Base-by-base conservation (phyloP, 2,797 vertebrate genomes). In the Heliangelus exortis region DNA sequence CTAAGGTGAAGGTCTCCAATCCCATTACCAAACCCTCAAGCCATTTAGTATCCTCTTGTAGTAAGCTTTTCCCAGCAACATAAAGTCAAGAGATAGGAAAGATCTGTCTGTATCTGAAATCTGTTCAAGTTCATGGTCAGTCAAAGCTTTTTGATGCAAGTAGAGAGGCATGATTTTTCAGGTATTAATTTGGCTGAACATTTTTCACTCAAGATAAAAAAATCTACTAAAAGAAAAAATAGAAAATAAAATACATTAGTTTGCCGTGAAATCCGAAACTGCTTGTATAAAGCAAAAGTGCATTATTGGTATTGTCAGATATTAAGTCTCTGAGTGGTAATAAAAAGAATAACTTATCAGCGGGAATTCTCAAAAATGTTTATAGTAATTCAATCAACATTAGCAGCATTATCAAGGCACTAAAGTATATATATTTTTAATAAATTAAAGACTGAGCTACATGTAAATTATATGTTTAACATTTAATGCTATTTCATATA, bases 1-100 rank as follows among this genome's bases (percentile, higher is more conserved):
- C 96, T 93, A 88, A 95, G 96, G 96, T 96, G 95, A 97, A 97
- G 94, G 96, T 96, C 93, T 95, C 92, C 47, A 71, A 94, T 96
- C 72, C 94, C 93, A 97, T 97, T 96, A 96, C 41, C 47, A 93
- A 82, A 84, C 50, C 80, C 77, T 86, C 77, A 84, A 92, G 86
- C 76, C 94, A 90, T 91, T 96, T 90, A 71, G 78, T 50, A 88
- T 43, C 84, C 36, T 90, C 36, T 0, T 39, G 34, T 23, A 78
- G 61, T 58, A 80, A 90, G 92, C 65, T 76, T 84, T 85, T 90
- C 72, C 48, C 65, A 10, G 10, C 77, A 84, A 57, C 66, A 88
- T 45, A 69, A 92, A 96, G 79, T 75, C n/a, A 43, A 93, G 62
- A 51, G 74, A 92, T 84, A 87, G 86, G 66, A 92, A 95, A 91